phyloP scores from a whole-genome alignment of 2,888 invertebrate genomes.

The Eutolmus rufibarbis region DNA sequence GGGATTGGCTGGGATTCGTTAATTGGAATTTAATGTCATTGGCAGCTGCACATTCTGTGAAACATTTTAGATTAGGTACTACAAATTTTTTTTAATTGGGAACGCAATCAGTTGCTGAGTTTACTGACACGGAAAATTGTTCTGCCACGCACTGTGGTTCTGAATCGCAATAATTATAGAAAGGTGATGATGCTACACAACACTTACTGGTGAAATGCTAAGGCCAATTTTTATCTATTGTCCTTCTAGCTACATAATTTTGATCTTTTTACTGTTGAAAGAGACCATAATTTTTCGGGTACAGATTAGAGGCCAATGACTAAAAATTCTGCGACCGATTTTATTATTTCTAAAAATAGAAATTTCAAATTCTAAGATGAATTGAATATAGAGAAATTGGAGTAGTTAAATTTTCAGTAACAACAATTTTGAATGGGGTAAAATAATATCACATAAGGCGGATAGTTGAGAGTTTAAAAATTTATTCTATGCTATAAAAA shows the following conservation, averaged over 20 bases:
- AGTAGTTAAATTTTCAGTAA: not conserved
- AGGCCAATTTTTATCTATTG: not conserved
- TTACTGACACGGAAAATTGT: not conserved
- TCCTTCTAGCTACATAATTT: not conserved
- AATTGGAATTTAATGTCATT: slow-evolving; percentile 17
- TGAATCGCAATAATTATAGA: not conserved
- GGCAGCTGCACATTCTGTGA: not conserved
- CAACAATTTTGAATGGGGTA: too few species aligned
- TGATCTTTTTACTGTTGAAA: not conserved
- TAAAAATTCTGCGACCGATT: not conserved
- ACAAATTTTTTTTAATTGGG: not conserved
- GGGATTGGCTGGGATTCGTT: not conserved
- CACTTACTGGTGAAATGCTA: not conserved
- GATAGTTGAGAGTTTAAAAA: too few species aligned
- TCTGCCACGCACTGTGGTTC: not conserved
- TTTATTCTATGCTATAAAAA: too few species aligned
- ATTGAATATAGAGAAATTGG: not conserved
- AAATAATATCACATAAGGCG: too few species aligned
- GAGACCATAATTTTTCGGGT: not conserved
- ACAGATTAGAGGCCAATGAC: not conserved
- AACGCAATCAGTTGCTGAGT: not conserved
- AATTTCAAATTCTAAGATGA: not conserved
- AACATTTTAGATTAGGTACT: not conserved
- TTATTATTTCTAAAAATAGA: not conserved
- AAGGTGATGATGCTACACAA: not conserved